Percentiles rank a stretch among this genome's conserved stretches.
Evolutionary conservation across 2,113 vertebrate genomes (phyloP).

Genomic region (Antigone vipio): DNA sequence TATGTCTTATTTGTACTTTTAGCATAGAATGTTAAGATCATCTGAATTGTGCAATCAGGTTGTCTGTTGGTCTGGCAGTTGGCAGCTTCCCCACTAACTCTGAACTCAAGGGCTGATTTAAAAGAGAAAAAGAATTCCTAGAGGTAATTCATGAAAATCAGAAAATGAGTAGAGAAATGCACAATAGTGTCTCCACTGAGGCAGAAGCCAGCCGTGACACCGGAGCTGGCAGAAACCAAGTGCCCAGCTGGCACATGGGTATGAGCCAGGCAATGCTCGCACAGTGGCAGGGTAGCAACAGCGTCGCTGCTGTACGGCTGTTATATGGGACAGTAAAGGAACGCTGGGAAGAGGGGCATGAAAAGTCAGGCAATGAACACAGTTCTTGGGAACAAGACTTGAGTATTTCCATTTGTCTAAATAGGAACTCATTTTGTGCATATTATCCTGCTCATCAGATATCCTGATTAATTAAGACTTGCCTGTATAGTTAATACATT

Average conservation of each 20-base stretch:
- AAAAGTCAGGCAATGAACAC: not conserved
- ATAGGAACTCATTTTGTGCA: not conserved
- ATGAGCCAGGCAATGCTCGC: not conserved
- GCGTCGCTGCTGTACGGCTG: not conserved
- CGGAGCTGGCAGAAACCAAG: not conserved
- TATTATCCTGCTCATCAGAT: not conserved
- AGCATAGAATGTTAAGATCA: not conserved
- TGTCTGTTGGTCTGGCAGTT: not conserved
- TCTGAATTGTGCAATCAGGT: not conserved
- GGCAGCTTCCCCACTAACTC: not conserved
- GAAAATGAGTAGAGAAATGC: not conserved
- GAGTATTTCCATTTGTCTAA: not conserved
- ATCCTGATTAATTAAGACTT: not conserved
- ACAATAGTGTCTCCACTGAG: not conserved
- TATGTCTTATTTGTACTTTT: not conserved
- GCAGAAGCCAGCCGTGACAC: not conserved
- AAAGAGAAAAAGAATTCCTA: not conserved
- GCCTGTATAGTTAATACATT: not conserved
- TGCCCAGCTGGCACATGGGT: not conserved
- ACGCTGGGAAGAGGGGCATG: not conserved
- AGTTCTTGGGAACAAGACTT: not conserved
- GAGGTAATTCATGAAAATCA: not conserved
- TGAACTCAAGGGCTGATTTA: not conserved
- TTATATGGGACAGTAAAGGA: not conserved
- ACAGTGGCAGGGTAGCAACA: not conserved